Base-by-base conservation (phyloP, 2,113 vertebrate species). In the Tetrax tetrax region DNA sequence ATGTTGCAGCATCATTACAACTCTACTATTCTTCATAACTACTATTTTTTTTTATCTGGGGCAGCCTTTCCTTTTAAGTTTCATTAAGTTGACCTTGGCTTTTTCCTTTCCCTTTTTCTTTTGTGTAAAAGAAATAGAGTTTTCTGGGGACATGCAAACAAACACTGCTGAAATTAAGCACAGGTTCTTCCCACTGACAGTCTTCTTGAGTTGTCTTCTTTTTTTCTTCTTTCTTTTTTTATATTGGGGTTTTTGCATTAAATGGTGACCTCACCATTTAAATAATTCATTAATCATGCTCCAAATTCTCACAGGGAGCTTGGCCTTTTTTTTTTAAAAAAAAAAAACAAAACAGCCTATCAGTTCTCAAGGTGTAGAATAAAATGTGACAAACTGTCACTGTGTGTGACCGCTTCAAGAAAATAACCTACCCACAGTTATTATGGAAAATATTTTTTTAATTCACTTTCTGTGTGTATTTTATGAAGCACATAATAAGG, bases 141-240 rank as follows among this genome's bases (percentile, higher is more conserved):
- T 89, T 95, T 89, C 48, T 68, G 24, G 33, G 41, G 35, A 76
- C 45, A 56, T 47, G 23, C 25, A 87, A 79, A 74, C 8, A 95
- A 89, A 74, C 12, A 38, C 7, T 57, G 53, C 31, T 51, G 50
- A 96, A 91, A 80, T 91, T 33, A 93, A 90, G 74, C 43, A 45
- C n/a, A 38, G 23, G 37, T 51, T 57, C 47, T 91, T 89, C 28
- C 35, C 28, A 60, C 18, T 71, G 68, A 48, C 7, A 51, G 15
- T 22, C 6, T 38, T 79, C 12, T 50, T 56, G 21, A 60, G 17
- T 7, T 48, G n/a, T 19, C 8, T 54, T 60, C 83, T 14, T 6
- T 66, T 76, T 43, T 78, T 80, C 2, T 31, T 72, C 33, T 18
- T 33, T 57, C 12, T 31, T 7, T 63, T 54, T 64, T 65, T 33